These are phyloP conservation scores for Diadumene lineata DNA, from an alignment of 92 coral and sea anemone species.

Conservation along the genomic window DNA sequence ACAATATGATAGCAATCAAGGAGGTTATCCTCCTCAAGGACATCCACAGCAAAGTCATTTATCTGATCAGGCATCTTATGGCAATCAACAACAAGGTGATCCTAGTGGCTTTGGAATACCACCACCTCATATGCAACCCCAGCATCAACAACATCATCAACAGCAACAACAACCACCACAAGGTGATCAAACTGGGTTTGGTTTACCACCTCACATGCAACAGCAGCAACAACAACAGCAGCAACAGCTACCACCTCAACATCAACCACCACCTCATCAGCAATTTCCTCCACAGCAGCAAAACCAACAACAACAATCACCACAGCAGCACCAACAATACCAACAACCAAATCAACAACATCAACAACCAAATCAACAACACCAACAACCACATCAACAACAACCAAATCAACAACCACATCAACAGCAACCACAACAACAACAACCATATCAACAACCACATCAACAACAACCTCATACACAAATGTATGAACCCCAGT, in stretches of 20 bases:
- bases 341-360: constrained; percentile 19
- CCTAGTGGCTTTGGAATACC: constrained; percentile 24
- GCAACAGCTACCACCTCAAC: constrained; percentile 39
- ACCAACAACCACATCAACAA: constrained; percentile 32
- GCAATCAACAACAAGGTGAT: constrained; percentile 24
- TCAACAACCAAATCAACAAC: constrained; percentile 36
- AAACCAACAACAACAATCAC: constrained; percentile 19
- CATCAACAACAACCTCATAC: constrained; percentile 27
- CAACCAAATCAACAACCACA: constrained; percentile 33
- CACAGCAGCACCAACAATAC: background rate
- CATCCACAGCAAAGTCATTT: constrained; percentile 45
- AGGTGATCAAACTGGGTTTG: constrained; percentile 1
- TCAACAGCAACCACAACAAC: constrained; percentile 20
- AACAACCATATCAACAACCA: constrained; percentile 24
- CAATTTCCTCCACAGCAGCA: constrained; percentile 13
- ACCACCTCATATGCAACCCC: constrained; percentile 37
- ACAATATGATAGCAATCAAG: constrained; percentile 41
- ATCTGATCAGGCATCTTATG: constrained; percentile 17
- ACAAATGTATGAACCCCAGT: constrained; percentile 53
- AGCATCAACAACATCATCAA: constrained; percentile 45
- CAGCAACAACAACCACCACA: constrained; percentile 24
- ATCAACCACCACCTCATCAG: constrained; percentile 21
- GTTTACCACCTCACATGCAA: constrained; percentile 7
- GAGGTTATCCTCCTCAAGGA: constrained; percentile 48
- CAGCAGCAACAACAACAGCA: constrained; percentile 24